These are phyloP conservation scores for Formica aserva DNA, from an alignment of 2,888 invertebrate genomes.

Conservation along the genomic window DNA sequence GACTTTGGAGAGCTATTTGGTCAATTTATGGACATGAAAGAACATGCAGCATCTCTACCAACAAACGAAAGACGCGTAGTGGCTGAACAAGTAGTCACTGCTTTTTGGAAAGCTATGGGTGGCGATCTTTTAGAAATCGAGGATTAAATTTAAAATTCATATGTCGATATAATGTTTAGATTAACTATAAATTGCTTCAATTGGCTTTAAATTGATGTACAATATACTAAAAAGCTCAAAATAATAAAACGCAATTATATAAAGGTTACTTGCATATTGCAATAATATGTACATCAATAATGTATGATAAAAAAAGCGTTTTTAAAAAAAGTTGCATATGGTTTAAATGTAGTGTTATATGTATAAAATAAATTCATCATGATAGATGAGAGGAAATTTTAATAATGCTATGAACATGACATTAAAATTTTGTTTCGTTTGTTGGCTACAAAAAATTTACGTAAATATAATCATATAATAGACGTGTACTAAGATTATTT, in stretches of 20 bases:
- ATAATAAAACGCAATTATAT: not conserved
- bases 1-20: conserved; percentile 90
- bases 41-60: conserved; percentile 88
- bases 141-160: conserved; percentile 79
- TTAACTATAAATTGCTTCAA: not conserved
- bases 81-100: conserved; percentile 91
- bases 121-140: conserved; percentile 90
- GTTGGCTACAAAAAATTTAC: not conserved
- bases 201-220: conserved; percentile 16
- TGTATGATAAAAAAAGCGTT: not conserved
- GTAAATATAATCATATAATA: not conserved
- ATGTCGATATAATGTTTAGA: not conserved
- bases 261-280: not conserved
- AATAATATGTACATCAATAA: not conserved
- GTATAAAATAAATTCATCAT: not conserved
- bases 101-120: conserved; percentile 92
- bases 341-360: not conserved
- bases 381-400: not conserved
- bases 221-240: not conserved
- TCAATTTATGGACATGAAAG: conserved; percentile 90
- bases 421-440: not conserved
- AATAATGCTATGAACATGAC: not conserved
- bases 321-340: not conserved
- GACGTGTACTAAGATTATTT: conserved; percentile 5
- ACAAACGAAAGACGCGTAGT: conserved; percentile 89